Conservation (phyloP, 2,888 invertebrate genomes). For the Uloborus plumipes region DNA sequence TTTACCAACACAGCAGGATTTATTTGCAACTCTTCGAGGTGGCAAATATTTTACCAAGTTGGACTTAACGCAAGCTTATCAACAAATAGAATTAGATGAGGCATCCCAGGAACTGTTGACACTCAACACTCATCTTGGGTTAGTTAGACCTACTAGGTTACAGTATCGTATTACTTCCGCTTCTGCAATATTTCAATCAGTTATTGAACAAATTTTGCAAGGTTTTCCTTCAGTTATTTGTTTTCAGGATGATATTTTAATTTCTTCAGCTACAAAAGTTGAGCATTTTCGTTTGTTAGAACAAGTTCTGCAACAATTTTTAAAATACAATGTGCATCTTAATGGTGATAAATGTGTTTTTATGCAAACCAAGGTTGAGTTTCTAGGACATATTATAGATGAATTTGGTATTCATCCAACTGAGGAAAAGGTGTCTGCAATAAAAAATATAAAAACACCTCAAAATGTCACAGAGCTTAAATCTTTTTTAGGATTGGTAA, state of each 20-base stretch:
- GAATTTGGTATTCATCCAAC: too few relatives aligned
- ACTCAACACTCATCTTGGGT: background rate
- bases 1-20: background rate
- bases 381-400: slow-evolving; percentile 6
- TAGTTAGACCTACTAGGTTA: slow-evolving; percentile 11
- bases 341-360: slow-evolving; percentile 1
- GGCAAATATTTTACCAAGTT: too few relatives aligned
- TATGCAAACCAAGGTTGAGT: slow-evolving; percentile 4
- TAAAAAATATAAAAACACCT: background rate
- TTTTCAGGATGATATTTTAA: slow-evolving; percentile 12
- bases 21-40: too few relatives aligned
- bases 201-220: too few relatives aligned
- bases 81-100: too few relatives aligned
- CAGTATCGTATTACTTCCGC: background rate
- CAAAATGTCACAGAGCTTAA: background rate
- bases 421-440: background rate
- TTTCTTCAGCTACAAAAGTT: background rate
- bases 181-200: too few relatives aligned
- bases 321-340: slow-evolving; percentile 8
- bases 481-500: background rate
- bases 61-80: too few relatives aligned
- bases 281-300: slow-evolving; percentile 2
- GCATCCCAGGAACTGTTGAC: too few relatives aligned
- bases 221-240: too few relatives aligned
- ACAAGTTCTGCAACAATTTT: too few relatives aligned